Conservation (phyloP, 2,888 invertebrate genomes). For the Sepiola atlantica region DNA sequence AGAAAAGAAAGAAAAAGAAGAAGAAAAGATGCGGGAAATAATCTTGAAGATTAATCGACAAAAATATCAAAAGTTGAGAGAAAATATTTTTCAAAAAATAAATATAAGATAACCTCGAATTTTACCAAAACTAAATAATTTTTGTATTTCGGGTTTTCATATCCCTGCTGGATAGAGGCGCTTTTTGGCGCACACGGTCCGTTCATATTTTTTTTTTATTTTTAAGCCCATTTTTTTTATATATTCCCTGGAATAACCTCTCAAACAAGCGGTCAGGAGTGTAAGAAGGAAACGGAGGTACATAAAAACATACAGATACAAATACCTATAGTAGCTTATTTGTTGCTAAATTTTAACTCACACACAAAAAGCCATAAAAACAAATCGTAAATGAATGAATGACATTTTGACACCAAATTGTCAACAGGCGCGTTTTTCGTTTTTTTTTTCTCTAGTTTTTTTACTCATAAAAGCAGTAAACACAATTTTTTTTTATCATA, state of each 20-base stretch:
- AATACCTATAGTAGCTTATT: neutral
- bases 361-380: neutral
- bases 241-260: neutral
- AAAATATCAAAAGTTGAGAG: neutral
- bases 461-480: neutral
- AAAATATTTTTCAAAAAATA: neutral
- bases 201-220: neutral
- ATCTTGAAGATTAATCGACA: neutral
- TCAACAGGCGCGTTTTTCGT: neutral
- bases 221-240: too few species aligned
- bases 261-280: conserved; percentile 19
- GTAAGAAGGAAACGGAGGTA: neutral
- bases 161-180: neutral
- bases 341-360: neutral
- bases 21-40: too few species aligned
- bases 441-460: neutral
- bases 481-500: neutral
- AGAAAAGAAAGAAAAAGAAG: neutral
- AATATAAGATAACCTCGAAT: neutral
- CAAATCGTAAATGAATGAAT: too few species aligned
- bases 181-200: neutral
- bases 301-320: neutral
- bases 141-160: neutral
- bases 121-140: neutral
- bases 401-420: neutral